A percentile compares a stretch with the other conserved stretches of the same genome.
These are phyloP conservation scores for Lordiphosa clarofinis DNA, from an alignment of 1,140 invertebrate genomes.

Conservation along the genomic window DNA sequence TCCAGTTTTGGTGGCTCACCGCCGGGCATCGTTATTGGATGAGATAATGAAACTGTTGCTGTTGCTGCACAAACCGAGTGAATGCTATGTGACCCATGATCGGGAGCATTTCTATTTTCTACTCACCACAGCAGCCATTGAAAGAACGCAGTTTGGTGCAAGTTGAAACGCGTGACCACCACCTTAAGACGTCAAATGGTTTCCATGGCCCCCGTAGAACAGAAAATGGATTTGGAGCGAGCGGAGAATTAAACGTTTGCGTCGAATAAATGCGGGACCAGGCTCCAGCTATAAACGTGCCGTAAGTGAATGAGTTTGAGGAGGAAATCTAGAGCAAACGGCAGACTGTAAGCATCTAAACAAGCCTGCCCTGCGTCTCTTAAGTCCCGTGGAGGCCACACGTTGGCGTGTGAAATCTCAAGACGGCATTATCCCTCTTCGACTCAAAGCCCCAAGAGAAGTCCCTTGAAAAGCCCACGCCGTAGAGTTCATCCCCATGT, in stretches of 20 bases:
- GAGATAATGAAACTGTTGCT: conserved; percentile 85
- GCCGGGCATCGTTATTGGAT: conserved; percentile 83
- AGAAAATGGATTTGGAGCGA: conserved; percentile 46
- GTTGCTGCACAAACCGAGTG: conserved; percentile 84
- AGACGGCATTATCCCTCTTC: conserved; percentile 26
- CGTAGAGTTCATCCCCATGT: conserved; percentile 34
- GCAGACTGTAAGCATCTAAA: conserved; percentile 69
- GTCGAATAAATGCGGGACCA: conserved; percentile 38
- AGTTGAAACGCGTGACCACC: conserved; percentile 56
- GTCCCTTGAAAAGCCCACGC: conserved; percentile 24
- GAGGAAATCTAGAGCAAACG: conserved; percentile 66
- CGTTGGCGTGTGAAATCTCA: conserved; percentile 64
- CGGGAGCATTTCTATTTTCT: conserved; percentile 84
- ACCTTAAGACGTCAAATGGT: conserved; percentile 44
- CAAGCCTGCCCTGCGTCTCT: conserved; percentile 52
- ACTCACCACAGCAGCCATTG: conserved; percentile 74
- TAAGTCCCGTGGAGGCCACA: conserved; percentile 58
- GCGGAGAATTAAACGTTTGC: conserved; percentile 46
- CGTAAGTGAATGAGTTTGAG: conserved; percentile 58
- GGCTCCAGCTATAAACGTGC: conserved; percentile 42
- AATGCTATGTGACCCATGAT: conserved; percentile 85
- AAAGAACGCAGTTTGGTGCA: conserved; percentile 57
- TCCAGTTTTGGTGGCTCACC: conserved; percentile 83
- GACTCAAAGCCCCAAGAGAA: conserved; percentile 29
- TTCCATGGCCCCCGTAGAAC: neutral